A percentile compares a stretch with the other conserved stretches of the same genome.
Conservation (phyloP, 2,888 invertebrate species). For the Brachypalpus laphriformis region DNA sequence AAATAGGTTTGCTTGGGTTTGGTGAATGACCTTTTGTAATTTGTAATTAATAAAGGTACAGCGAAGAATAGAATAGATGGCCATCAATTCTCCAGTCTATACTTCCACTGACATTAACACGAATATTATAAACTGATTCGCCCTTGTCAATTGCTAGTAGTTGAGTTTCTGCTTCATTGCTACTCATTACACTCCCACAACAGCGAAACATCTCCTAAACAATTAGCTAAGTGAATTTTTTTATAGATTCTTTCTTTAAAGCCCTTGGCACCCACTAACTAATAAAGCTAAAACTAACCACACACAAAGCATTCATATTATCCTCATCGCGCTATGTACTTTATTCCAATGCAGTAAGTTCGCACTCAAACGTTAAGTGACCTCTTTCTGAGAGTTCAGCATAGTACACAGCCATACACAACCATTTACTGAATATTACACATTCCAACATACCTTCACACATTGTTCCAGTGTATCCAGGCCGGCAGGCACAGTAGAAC, state of each 20-base stretch:
- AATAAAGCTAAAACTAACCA: constrained; percentile 4
- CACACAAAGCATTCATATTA: not conserved
- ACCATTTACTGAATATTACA: constrained; percentile 19
- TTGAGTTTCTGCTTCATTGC: too few species aligned
- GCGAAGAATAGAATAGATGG: too few species aligned
- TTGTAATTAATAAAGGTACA: too few species aligned
- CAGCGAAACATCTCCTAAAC: not conserved
- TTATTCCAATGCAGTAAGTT: constrained; percentile 42
- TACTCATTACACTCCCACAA: not conserved
- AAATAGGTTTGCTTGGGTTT: too few species aligned
- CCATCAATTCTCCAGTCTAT: too few species aligned
- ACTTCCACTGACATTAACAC: too few species aligned
- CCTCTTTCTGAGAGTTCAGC: constrained; percentile 52
- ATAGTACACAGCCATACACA: not conserved
- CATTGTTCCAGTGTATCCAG: constrained; percentile 90
- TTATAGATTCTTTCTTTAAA: not conserved
- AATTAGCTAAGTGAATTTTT: not conserved
- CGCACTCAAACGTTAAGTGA: constrained; percentile 39
- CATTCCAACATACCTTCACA: constrained; percentile 87
- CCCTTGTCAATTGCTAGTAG: too few species aligned
- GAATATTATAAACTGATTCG: too few species aligned
- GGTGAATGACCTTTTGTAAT: too few species aligned
- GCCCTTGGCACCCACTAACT: not conserved
- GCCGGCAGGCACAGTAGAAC: constrained; percentile 91
- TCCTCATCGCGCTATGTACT: constrained; percentile 10